A percentile compares a stretch with the other conserved stretches of the same genome.
Evolutionary conservation across 2,797 vertebrate species (phyloP).

Genomic region (Crocidura indochinensis): DNA sequence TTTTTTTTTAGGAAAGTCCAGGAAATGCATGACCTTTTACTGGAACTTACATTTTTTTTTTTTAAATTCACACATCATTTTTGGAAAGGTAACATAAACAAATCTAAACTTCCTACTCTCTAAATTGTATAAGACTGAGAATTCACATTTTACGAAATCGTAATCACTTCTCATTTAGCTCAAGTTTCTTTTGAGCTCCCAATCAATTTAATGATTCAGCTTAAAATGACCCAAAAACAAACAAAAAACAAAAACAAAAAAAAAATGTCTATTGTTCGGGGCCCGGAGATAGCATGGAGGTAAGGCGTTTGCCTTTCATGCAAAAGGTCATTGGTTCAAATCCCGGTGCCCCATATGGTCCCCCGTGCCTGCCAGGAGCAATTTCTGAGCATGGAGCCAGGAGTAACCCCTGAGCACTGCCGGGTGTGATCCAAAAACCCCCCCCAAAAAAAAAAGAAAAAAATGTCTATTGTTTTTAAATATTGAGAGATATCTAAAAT

Average conservation of each 20-base stretch:
- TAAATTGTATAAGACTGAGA: slow-evolving; percentile 42
- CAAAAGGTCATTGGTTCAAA: no score
- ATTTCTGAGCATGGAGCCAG: no score
- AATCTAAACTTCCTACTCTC: slow-evolving; percentile 29
- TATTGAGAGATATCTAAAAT: slow-evolving; percentile 40
- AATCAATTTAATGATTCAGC: slow-evolving; percentile 69
- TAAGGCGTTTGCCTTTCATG: no score
- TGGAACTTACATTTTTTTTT: background rate
- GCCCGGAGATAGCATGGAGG: no score
- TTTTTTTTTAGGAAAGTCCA: background rate
- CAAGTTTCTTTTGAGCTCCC: slow-evolving; percentile 57
- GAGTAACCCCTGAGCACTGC: no score
- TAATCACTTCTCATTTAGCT: slow-evolving; percentile 51
- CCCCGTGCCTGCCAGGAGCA: no score
- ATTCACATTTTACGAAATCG: slow-evolving; percentile 42
- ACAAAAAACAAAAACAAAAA: no score
- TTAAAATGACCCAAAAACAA: no score
- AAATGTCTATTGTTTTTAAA: slow-evolving; percentile 62
- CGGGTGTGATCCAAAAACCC: no score
- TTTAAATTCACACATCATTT: slow-evolving; percentile 62
- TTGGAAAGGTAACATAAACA: slow-evolving; percentile 1
- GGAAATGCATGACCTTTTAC: background rate
- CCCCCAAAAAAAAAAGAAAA: no score
- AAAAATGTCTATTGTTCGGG: no score
- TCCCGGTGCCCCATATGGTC: no score